Percentiles rank a stretch among this genome's conserved stretches.
Evolutionary conservation across 2,797 vertebrate species (phyloP).

Genomic region (Gymnoscopelus microlampas): DNA sequence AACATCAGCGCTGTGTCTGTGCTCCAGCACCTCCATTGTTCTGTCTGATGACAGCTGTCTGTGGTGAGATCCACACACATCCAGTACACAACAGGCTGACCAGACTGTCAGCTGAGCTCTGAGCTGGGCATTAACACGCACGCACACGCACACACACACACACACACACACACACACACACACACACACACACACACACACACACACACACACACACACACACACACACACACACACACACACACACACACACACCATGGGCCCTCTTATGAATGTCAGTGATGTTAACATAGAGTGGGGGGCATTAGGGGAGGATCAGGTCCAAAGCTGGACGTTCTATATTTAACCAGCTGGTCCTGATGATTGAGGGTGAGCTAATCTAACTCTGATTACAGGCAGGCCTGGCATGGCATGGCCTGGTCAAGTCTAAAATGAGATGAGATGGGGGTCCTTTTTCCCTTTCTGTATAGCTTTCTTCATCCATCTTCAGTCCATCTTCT

Average conservation of each 20-base stretch:
- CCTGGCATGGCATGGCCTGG: conserved; percentile 36
- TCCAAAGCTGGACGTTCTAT: conserved; percentile 73
- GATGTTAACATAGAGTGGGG: conserved; percentile 70
- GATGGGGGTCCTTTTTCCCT: conserved; percentile 56
- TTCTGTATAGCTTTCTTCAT: conserved; percentile 13
- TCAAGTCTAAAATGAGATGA: not conserved
- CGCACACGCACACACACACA: conserved; percentile 2
- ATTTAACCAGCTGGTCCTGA: conserved; percentile 68
- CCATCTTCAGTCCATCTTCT: not conserved
- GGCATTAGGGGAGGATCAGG: conserved; percentile 76
- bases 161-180: conserved; percentile 23
- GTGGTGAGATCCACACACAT: conserved; percentile 20
- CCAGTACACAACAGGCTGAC: conserved; percentile 35
- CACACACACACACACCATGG: conserved; percentile 19
- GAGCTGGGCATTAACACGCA: conserved; percentile 35
- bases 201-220: conserved; percentile 48
- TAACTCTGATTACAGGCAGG: conserved; percentile 71
- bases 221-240: conserved; percentile 48
- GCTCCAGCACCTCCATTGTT: conserved; percentile 71
- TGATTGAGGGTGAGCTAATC: conserved; percentile 74
- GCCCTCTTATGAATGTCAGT: conserved; percentile 68
- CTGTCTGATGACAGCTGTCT: conserved; percentile 43
- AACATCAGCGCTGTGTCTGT: conserved; percentile 47
- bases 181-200: conserved; percentile 35
- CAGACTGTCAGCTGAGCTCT: conserved; percentile 63